Percentiles rank a stretch among this genome's conserved stretches.
Conservation (phyloP, 2,797 vertebrate genomes). For the Myoxocephalus aenaeus region DNA sequence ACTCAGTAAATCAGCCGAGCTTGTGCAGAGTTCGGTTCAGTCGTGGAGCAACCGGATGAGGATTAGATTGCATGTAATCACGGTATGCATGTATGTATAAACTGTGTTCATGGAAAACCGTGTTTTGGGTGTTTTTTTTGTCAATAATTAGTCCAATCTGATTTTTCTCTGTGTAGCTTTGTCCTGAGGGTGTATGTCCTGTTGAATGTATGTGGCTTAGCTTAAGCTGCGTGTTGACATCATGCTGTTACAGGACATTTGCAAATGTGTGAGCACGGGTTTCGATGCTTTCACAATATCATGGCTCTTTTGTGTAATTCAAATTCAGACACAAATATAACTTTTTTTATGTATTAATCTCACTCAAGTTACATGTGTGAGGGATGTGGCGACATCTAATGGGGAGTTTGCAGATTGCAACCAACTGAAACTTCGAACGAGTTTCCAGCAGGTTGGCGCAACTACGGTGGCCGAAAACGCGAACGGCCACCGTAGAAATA, state of each 20-base stretch:
- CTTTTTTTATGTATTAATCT: neutral
- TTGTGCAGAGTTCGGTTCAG: conserved; percentile 45
- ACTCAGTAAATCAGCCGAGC: conserved; percentile 77
- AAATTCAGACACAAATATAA: neutral
- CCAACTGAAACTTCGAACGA: no score
- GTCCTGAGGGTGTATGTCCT: conserved; percentile 21
- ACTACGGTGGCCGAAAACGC: no score
- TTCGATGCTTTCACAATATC: neutral
- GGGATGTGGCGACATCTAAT: neutral
- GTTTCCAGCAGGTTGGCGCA: no score
- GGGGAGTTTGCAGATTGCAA: no score
- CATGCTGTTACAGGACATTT: neutral
- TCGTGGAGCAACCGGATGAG: conserved; percentile 47
- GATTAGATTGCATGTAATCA: conserved; percentile 35
- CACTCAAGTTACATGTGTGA: neutral
- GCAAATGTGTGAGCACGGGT: neutral
- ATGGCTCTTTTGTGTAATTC: neutral
- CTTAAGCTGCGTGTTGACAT: conserved; percentile 40
- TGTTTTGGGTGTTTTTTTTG: conserved; percentile 24
- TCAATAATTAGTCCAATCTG: conserved; percentile 48
- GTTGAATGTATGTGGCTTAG: conserved; percentile 27
- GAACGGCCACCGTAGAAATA: no score
- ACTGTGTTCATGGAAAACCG: conserved; percentile 37
- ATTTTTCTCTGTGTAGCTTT: conserved; percentile 23
- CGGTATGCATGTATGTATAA: neutral